Percentiles rank a stretch among this genome's conserved stretches.
These are phyloP conservation scores for Leptura quadrifasciata DNA, from an alignment of 2,888 invertebrate species.

Conservation along the genomic window DNA sequence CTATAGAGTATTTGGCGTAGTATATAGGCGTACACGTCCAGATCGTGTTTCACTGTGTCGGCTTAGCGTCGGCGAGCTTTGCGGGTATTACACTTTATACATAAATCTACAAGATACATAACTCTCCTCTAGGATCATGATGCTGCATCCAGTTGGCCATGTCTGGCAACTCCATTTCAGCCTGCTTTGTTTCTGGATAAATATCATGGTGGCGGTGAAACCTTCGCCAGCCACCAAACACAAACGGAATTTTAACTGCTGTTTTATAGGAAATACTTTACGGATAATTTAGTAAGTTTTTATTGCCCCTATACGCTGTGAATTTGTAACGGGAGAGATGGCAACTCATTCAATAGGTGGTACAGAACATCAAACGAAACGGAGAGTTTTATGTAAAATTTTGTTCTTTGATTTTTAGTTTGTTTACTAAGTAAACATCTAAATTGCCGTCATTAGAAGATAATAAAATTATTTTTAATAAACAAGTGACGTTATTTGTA, in stretches of 20 bases:
- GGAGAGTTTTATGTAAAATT: too few species aligned
- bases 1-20: slow-evolving; percentile 41
- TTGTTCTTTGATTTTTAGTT: too few species aligned
- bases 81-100: slow-evolving; percentile 73
- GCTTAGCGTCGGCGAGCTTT: slow-evolving; percentile 65
- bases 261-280: slow-evolving; percentile 45
- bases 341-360: slow-evolving; percentile 2
- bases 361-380: neutral
- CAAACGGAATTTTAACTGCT: slow-evolving; percentile 57
- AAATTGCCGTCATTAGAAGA: too few species aligned
- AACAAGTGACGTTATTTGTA: too few species aligned
- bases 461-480: too few species aligned
- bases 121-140: slow-evolving; percentile 72
- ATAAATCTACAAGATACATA: slow-evolving; percentile 74
- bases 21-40: slow-evolving; percentile 67
- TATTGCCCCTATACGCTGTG: slow-evolving; percentile 32
- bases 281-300: slow-evolving; percentile 31
- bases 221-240: slow-evolving; percentile 37
- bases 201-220: slow-evolving; percentile 11
- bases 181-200: slow-evolving; percentile 38
- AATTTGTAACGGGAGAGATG: slow-evolving; percentile 17
- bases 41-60: slow-evolving; percentile 69
- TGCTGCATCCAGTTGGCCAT: slow-evolving; percentile 64
- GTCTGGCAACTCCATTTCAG: slow-evolving; percentile 49
- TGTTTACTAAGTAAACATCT: too few species aligned